Evolutionary conservation across 2,797 vertebrate genomes (phyloP).

Genomic region (Urocyon cinereoargenteus): DNA sequence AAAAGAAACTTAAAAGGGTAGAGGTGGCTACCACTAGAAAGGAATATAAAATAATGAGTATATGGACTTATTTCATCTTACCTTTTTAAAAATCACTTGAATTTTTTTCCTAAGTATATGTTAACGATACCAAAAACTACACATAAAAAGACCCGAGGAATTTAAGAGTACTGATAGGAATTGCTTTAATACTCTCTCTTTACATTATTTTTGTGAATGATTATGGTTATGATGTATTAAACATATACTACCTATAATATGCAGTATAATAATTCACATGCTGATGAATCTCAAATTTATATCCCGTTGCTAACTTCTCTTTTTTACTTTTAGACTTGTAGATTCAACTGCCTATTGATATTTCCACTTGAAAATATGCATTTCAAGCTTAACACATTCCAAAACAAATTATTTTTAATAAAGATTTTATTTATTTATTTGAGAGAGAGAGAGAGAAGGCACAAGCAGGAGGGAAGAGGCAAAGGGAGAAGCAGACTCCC

Average conservation of each 20-base stretch:
- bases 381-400: neutral
- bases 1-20: neutral
- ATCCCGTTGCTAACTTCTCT: neutral
- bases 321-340: neutral
- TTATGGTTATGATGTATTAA: neutral
- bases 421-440: too few species aligned
- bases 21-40: neutral
- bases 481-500: too few species aligned
- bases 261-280: neutral
- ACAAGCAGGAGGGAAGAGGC: too few species aligned
- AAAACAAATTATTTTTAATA: neutral
- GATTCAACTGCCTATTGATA: neutral
- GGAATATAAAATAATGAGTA: neutral
- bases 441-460: too few species aligned
- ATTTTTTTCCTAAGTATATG: neutral
- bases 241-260: neutral
- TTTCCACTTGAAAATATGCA: neutral
- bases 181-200: neutral
- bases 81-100: slow-evolving; percentile 23
- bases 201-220: neutral
- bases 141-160: neutral
- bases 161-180: neutral
- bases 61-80: neutral
- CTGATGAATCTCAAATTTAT: neutral
- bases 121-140: slow-evolving; percentile 37